phyloP scores from a whole-genome alignment of 2,113 vertebrate genomes.

The Tachysurus fulvidraco region DNA sequence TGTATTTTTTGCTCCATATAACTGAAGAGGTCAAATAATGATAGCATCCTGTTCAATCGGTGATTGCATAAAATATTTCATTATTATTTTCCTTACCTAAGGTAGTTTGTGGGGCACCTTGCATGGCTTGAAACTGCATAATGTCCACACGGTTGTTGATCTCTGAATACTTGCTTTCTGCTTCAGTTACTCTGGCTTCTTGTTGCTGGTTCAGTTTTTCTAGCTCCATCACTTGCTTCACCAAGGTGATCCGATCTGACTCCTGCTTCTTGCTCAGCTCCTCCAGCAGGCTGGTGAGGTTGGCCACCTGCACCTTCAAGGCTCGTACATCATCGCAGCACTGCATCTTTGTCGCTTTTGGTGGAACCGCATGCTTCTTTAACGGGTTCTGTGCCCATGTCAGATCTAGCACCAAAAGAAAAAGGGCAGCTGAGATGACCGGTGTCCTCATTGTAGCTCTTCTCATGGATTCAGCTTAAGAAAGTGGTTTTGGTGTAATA shows the following conservation, averaged over 20 bases:
- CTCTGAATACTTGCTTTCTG: constrained; percentile 92
- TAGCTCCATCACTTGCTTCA: constrained; percentile 90
- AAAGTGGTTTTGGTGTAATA: neutral
- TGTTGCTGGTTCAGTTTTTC: constrained; percentile 82
- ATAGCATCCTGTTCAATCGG: neutral
- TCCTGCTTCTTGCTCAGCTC: constrained; percentile 89
- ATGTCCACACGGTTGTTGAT: constrained; percentile 93
- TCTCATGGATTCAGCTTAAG: constrained; percentile 62
- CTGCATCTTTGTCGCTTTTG: constrained; percentile 64
- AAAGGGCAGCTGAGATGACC: constrained; percentile 60
- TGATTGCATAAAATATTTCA: neutral
- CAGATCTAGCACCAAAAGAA: constrained; percentile 58
- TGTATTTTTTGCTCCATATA: neutral
- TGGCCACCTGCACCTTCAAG: constrained; percentile 88
- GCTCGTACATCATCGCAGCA: constrained; percentile 89
- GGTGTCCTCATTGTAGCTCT: constrained; percentile 51
- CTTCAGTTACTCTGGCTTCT: constrained; percentile 82
- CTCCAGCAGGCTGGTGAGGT: constrained; percentile 83
- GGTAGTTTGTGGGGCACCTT: constrained; percentile 85
- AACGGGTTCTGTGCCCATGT: constrained; percentile 77
- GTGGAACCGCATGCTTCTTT: constrained; percentile 65
- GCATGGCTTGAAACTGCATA: constrained; percentile 90
- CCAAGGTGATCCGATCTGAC: constrained; percentile 78
- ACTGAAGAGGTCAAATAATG: constrained; percentile 8
- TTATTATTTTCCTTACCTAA: constrained; percentile 79